A percentile compares a stretch with the other conserved stretches of the same genome.
phyloP scores from a whole-genome alignment of 2,113 vertebrate species.

The Grus americana region DNA sequence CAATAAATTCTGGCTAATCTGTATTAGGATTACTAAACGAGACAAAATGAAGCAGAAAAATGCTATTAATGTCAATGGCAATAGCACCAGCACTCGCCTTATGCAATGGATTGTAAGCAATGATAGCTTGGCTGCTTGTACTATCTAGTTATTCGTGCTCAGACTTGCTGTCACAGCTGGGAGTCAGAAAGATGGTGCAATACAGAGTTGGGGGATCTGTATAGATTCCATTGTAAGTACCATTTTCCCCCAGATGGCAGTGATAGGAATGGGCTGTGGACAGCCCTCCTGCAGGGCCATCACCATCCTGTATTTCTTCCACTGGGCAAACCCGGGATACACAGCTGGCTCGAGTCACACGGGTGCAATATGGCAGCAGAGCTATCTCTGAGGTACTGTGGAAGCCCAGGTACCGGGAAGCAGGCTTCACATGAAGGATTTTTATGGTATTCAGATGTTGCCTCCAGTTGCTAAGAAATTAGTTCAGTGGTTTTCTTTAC shows the following conservation, averaged over 20 bases:
- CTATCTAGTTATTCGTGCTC: not conserved
- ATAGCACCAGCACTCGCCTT: not conserved
- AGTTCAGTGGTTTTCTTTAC: not conserved
- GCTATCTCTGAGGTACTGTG: not conserved
- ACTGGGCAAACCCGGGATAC: not conserved
- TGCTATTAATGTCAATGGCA: not conserved
- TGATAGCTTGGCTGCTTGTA: not conserved
- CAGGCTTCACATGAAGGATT: not conserved
- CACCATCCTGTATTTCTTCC: not conserved
- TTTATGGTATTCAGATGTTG: not conserved
- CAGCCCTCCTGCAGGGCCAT: not conserved
- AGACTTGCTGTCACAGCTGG: not conserved
- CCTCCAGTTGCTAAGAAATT: not conserved
- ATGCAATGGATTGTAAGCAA: not conserved
- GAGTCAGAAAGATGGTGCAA: not conserved
- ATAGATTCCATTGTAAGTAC: not conserved
- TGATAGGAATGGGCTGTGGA: not conserved
- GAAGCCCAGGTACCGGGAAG: not conserved
- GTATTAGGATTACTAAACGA: not conserved
- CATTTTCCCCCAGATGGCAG: not conserved
- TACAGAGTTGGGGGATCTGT: not conserved
- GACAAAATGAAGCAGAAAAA: slow-evolving; percentile 13
- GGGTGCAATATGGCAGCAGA: not conserved
- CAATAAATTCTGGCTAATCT: slow-evolving; percentile 6
- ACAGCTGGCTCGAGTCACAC: not conserved